Conservation (phyloP, 2,113 vertebrate genomes). For the Scolopax mira region DNA sequence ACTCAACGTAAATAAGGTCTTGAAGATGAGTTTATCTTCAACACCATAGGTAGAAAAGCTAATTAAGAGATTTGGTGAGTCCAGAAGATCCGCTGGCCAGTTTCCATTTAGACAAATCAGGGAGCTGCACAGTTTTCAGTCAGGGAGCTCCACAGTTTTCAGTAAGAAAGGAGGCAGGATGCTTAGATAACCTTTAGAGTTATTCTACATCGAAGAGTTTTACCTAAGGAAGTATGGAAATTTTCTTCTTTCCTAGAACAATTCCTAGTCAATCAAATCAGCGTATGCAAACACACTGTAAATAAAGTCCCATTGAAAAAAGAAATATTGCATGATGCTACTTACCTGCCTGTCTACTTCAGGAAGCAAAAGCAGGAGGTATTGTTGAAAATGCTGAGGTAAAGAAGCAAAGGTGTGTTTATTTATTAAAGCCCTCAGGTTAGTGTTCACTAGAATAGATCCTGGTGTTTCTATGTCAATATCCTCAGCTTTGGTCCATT, state of each 20-base stretch:
- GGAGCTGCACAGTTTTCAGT: neutral
- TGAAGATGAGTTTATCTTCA: neutral
- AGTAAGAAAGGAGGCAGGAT: neutral
- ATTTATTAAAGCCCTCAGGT: conserved; percentile 89
- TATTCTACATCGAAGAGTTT: neutral
- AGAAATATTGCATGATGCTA: conserved; percentile 25
- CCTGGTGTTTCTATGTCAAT: conserved; percentile 90
- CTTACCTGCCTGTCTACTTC: conserved; percentile 89
- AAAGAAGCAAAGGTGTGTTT: conserved; percentile 89
- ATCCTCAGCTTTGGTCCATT: conserved; percentile 88
- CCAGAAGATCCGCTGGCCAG: neutral
- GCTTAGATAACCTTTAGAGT: neutral
- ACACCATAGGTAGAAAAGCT: neutral
- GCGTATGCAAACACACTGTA: neutral
- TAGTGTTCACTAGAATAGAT: conserved; percentile 89
- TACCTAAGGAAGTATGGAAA: neutral
- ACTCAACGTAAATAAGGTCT: neutral
- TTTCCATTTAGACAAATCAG: neutral
- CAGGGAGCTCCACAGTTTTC: neutral
- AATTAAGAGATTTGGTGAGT: neutral
- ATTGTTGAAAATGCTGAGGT: conserved; percentile 87
- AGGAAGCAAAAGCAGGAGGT: conserved; percentile 86
- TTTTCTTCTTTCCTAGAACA: neutral
- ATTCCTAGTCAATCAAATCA: neutral
- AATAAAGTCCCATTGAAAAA: neutral